Evolutionary conservation across 2,888 invertebrate species (phyloP), one percentile per base, ranked within the genome.

Genomic region (Zonitis immaculata): DNA sequence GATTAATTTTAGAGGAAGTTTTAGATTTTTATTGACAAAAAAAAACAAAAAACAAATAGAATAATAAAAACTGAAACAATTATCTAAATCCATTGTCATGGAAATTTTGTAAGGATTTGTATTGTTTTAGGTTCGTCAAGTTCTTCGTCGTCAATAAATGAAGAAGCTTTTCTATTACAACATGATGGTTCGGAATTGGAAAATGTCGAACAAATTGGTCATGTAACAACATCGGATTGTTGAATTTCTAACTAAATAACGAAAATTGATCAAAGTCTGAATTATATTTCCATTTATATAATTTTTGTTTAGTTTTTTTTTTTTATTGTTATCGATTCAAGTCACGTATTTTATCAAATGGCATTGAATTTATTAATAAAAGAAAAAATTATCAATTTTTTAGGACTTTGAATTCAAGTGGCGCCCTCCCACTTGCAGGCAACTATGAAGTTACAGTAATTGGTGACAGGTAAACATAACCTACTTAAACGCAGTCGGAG

Each of bases 121-220:
- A 43, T 49, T 14, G 11, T 53, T 49, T 35, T 42, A 54, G 50
- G 42, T 39, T 51, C 54, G 14, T 51, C 54, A 3, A 44, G 39
- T 42, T 51, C 51, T 6, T 54, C 54, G n/a, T n/a, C n/a, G n/a
- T n/a, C n/a, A 9, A 18, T 51, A 2, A 51, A 54, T 44, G 51
- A 51, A 45, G 54, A 54, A 11, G 44, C 46, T 6, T 54, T 51
- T 9, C 32, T 53, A 18, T n/a, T 54, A 42, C n/a, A n/a, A n/a
- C n/a, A n/a, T n/a, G 47, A 44, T 28, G 44, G 48, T 16, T 22
- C n/a, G 16, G 16, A 26, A 12, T 44, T 54, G 14, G n/a, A n/a
- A 47, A 48, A 45, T 30, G 20, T 28, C 39, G 48, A 5, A 51
- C 47, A 39, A 7, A 28, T 54, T 22, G 54, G 47, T 14, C 25